phyloP scores from a whole-genome alignment of 2,888 invertebrate genomes.

The Andrena bucephala region DNA sequence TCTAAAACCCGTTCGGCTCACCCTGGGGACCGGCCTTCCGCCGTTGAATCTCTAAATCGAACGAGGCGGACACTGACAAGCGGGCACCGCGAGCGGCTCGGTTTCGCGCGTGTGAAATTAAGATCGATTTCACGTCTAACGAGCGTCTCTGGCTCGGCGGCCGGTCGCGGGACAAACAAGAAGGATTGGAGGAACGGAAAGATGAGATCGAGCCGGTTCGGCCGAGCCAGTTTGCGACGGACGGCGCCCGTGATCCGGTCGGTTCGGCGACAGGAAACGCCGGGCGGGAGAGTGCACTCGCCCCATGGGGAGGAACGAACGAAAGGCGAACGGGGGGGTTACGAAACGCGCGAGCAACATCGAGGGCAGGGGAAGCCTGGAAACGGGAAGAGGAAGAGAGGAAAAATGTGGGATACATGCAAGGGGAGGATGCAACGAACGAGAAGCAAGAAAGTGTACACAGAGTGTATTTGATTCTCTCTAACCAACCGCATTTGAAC shows the following conservation, averaged over 20 bases:
- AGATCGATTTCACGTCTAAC: conserved; percentile 61
- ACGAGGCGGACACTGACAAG: conserved; percentile 41
- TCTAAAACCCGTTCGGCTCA: conserved; percentile 38
- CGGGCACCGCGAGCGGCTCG: conserved; percentile 29
- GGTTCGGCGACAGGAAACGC: conserved; percentile 55
- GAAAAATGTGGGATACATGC: neutral
- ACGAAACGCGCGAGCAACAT: neutral
- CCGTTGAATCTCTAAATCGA: conserved; percentile 41
- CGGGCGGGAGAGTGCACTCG: conserved; percentile 36
- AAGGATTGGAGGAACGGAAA: conserved; percentile 48
- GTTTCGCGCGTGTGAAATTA: conserved; percentile 51
- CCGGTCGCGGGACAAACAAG: conserved; percentile 44
- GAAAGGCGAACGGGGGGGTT: neutral
- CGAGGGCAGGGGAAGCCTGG: neutral
- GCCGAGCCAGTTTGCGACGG: conserved; percentile 56
- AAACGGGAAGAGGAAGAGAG: conserved; percentile 13
- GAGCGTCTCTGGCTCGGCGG: conserved; percentile 42
- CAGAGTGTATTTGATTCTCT: too few relatives aligned
- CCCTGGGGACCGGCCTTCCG: conserved; percentile 15
- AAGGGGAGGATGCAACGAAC: neutral
- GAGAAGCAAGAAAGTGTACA: neutral
- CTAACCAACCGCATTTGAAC: too few relatives aligned
- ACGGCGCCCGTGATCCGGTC: conserved; percentile 62
- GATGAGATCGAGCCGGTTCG: conserved; percentile 65
- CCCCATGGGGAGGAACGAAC: conserved; percentile 26